Evolutionary conservation across 2,113 vertebrate genomes (phyloP).

Genomic region (Eulacestoma nigropectus): DNA sequence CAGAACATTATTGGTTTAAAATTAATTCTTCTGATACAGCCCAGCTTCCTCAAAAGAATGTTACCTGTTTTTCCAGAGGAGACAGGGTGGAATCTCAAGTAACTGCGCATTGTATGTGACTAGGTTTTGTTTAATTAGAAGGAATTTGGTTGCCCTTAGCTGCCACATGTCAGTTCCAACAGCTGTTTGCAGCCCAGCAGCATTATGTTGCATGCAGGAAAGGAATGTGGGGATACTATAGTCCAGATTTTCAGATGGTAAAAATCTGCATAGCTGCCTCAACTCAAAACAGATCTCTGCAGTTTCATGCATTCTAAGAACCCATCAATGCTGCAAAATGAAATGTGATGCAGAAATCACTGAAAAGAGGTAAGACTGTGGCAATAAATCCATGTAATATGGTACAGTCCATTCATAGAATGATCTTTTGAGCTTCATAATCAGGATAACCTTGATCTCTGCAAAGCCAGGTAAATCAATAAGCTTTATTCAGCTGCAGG

Average conservation of each 20-base stretch:
- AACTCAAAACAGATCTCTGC: constrained; percentile 12
- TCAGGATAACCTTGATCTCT: neutral
- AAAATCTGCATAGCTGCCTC: neutral
- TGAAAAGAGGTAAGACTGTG: neutral
- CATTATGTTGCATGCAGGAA: neutral
- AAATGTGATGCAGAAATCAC: neutral
- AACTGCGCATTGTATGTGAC: neutral
- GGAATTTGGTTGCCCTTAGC: neutral
- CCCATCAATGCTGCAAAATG: neutral
- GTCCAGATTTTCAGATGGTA: constrained; percentile 19
- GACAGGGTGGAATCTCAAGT: neutral
- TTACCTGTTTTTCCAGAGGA: neutral
- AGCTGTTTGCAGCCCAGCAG: constrained; percentile 35
- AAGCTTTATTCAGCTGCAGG: neutral
- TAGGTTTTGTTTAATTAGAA: neutral
- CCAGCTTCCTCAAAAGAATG: neutral
- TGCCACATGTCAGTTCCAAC: neutral
- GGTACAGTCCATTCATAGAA: neutral
- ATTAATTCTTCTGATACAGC: neutral
- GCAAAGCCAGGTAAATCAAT: neutral
- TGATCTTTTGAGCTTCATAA: neutral
- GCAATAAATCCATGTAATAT: neutral
- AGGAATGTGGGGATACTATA: neutral
- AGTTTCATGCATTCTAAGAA: neutral
- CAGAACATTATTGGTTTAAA: neutral